Evolutionary conservation across 2,888 invertebrate species (phyloP), one percentile per base, ranked within the genome.

Genomic region (Drosophila paranaensis): DNA sequence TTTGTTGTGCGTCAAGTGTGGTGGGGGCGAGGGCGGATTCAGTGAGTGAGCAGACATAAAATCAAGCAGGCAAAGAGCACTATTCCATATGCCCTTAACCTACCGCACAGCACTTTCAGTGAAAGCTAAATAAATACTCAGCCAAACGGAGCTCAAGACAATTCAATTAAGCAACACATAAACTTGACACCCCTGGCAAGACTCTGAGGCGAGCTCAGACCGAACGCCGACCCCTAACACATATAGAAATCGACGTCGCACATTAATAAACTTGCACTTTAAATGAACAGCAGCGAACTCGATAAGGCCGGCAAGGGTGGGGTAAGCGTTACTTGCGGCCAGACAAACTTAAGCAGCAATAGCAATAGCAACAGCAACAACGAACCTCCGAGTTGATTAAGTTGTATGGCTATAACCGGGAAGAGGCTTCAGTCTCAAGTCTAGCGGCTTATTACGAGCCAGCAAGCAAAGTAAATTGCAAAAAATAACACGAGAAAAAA

Each of bases 141-240:
- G 61, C 65, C 67, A 69, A 81, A 72, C 79, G 81, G 63, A 78
- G 72, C 82, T 84, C 67, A 56, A 74, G 79, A 79, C 88, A 84
- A 88, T 88, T 88, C 85, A 88, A 88, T 84, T 84, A 85, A 79
- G 74, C 73, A 84, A 67, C 85, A 82, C 85, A 88, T 88, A 85
- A 88, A 88, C 82, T 76, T 85, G 77, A 85, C 79, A 85, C 82
- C 71, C 70, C 62, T 35, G 42, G 45, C 46, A 51, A 43, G 30
- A 46, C 46, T 6, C 46, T 3, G 20, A 20, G 20, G 20, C 20
- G 20, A 20, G 20, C 2, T 1, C 20, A 20, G 20, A 20, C 46
- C 9, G 55, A n/a, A 51, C 37, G 56, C 55, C 48, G 20, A 16
- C 33, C 35, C 33, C 13, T 10, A 10, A 37, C 37, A 40, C 27